These are phyloP conservation scores for Syngnathus scovelli DNA, from an alignment of 2,113 vertebrate species.

Conservation along the genomic window DNA sequence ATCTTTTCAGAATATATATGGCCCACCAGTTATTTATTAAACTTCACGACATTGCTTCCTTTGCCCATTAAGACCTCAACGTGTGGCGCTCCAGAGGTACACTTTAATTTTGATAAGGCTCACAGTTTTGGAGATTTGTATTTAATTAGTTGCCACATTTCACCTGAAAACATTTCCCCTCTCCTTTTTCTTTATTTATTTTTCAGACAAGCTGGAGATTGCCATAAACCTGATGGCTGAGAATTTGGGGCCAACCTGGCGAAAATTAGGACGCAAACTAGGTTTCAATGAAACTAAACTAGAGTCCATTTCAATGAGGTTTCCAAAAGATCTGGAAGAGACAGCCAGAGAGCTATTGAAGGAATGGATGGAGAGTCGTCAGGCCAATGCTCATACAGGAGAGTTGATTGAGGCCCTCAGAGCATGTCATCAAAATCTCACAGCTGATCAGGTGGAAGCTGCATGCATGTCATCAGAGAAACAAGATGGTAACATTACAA, in stretches of 20 bases:
- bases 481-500: background rate
- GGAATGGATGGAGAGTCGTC: slow-evolving; percentile 2
- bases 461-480: background rate
- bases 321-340: slow-evolving; percentile 4
- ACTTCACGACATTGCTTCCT: too few species aligned
- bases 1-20: too few species aligned
- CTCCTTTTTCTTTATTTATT: background rate
- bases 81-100: too few species aligned
- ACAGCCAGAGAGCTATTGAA: background rate
- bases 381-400: background rate
- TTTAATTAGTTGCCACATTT: background rate
- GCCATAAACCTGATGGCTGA: background rate
- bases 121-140: too few species aligned
- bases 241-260: background rate
- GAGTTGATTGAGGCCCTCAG: slow-evolving; percentile 1
- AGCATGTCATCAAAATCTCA: slow-evolving; percentile 7
- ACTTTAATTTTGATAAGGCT: too few species aligned
- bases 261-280: slow-evolving; percentile 1
- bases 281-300: background rate
- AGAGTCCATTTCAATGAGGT: background rate
- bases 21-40: too few species aligned
- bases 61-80: too few species aligned
- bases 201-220: slow-evolving; percentile 3
- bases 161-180: background rate
- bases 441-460: slow-evolving; percentile 1